A percentile compares a stretch with the other conserved stretches of the same genome.
phyloP scores from a whole-genome alignment of 2,113 vertebrate species.

The Pterocles burchelli region DNA sequence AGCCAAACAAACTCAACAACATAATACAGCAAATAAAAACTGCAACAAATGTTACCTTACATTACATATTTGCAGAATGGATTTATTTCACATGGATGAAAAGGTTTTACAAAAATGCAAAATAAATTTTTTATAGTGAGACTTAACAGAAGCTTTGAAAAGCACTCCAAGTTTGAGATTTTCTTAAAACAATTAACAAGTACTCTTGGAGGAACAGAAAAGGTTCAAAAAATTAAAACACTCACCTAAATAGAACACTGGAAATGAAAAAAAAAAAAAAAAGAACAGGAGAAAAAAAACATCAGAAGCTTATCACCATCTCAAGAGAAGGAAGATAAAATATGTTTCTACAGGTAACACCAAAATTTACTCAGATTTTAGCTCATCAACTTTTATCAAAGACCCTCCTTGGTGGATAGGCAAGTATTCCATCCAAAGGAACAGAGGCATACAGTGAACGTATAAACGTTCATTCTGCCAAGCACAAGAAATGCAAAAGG shows the following conservation, averaged over 20 bases:
- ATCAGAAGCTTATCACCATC: slow-evolving; percentile 70
- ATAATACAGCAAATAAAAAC: slow-evolving; percentile 71
- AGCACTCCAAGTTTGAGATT: slow-evolving; percentile 48
- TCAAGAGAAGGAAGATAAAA: not conserved
- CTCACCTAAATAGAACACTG: slow-evolving; percentile 83
- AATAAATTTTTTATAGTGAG: slow-evolving; percentile 59
- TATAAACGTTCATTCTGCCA: not conserved
- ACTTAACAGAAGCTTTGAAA: slow-evolving; percentile 63
- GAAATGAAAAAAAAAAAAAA: slow-evolving; percentile 54
- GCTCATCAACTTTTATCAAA: not conserved
- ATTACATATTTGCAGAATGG: slow-evolving; percentile 50
- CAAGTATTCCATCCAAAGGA: not conserved
- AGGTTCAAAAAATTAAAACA: slow-evolving; percentile 70
- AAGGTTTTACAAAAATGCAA: slow-evolving; percentile 65
- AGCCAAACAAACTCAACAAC: slow-evolving; percentile 73
- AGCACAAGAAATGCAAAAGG: not conserved
- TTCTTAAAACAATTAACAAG: slow-evolving; percentile 64
- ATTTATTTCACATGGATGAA: slow-evolving; percentile 70
- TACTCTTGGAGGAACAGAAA: slow-evolving; percentile 40
- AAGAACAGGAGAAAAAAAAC: slow-evolving; percentile 70
- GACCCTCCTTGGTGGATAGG: not conserved
- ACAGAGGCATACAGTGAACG: not conserved
- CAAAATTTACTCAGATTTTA: slow-evolving; percentile 40
- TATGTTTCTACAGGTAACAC: not conserved
- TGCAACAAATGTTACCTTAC: slow-evolving; percentile 48